Base-by-base conservation (phyloP, 1,140 invertebrate genomes). In the Drosophila malerkotliana region DNA sequence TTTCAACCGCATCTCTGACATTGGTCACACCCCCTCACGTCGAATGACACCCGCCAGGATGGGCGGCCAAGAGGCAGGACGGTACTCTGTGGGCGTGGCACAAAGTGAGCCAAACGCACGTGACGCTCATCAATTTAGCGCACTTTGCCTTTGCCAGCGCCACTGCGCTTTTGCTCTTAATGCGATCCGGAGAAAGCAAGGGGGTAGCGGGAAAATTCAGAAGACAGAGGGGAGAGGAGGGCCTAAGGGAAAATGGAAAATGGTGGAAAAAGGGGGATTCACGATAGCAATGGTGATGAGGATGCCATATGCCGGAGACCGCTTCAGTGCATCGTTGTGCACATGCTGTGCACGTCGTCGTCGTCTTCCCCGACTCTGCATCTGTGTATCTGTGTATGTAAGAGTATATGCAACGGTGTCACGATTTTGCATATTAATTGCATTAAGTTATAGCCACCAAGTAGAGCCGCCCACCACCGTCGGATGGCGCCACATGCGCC, bases 341-440 rank as follows among this genome's bases (percentile, higher is more conserved):
- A 77, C 74, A 77, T 77, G 74, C 74, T 78, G 76, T 48, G 76
- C 76, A 78, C 76, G 76, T 77, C 60, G 39, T 77, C 60, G 28
- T 68, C 74, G 48, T 64, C 56, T 18, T 44, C n/a, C n/a, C 45
- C 12, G 49, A 34, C 48, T 49, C 45, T 60, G 15, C 18, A 15
- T 21, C 21, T 18, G 21, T 37, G 8, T 62, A 12, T 15, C 1
- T 8, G n/a, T 34, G 14, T 15, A 15, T 26, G n/a, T 41, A 14
- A 44, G 41, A 45, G 12, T 55, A 26, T 45, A 9, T 49, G 53
- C 58, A 61, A 62, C 71, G 59, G 64, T 90, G 87, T 90, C 87
- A 90, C 87, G 82, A 90, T 90, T 90, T 90, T 90, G 87, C 87
- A 90, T 90, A 90, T 90, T 90, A 90, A 90, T 90, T 90, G 82